Evolutionary conservation across 2,888 invertebrate genomes (phyloP).

Genomic region (Acleris literana): DNA sequence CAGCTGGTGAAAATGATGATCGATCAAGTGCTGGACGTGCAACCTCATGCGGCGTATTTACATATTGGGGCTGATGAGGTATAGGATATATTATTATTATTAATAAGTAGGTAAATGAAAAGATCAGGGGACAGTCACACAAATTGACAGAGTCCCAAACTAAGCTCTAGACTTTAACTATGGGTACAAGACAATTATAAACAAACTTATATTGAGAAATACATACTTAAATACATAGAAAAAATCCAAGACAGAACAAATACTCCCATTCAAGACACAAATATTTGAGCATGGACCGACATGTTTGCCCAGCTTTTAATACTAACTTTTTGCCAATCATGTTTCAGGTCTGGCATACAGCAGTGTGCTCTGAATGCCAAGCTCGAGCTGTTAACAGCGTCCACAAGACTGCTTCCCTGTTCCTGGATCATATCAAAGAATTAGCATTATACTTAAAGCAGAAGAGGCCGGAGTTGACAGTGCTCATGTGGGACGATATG

Average conservation of each 20-base stretch:
- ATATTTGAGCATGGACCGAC: too few relatives aligned
- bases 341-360: slow-evolving; percentile 88
- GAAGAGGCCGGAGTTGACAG: slow-evolving; percentile 84
- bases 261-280: too few relatives aligned
- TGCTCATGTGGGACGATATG: slow-evolving; percentile 96
- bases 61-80: slow-evolving; percentile 94
- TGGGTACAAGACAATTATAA: too few relatives aligned
- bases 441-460: slow-evolving; percentile 85
- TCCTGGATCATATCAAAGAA: slow-evolving; percentile 86
- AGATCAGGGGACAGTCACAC: too few relatives aligned
- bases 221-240: too few relatives aligned
- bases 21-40: slow-evolving; percentile 87
- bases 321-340: not conserved
- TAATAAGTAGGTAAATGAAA: too few relatives aligned
- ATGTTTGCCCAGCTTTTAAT: too few relatives aligned
- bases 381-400: slow-evolving; percentile 71
- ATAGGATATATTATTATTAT: too few relatives aligned
- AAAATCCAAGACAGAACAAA: too few relatives aligned
- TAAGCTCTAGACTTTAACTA: too few relatives aligned
- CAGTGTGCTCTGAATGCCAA: slow-evolving; percentile 83
- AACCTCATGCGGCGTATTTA: slow-evolving; percentile 85
- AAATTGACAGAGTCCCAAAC: too few relatives aligned
- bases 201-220: too few relatives aligned
- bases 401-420: slow-evolving; percentile 83
- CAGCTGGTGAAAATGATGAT: slow-evolving; percentile 86